phyloP scores from a whole-genome alignment of 2,113 vertebrate species.

The Noturus placidus region DNA sequence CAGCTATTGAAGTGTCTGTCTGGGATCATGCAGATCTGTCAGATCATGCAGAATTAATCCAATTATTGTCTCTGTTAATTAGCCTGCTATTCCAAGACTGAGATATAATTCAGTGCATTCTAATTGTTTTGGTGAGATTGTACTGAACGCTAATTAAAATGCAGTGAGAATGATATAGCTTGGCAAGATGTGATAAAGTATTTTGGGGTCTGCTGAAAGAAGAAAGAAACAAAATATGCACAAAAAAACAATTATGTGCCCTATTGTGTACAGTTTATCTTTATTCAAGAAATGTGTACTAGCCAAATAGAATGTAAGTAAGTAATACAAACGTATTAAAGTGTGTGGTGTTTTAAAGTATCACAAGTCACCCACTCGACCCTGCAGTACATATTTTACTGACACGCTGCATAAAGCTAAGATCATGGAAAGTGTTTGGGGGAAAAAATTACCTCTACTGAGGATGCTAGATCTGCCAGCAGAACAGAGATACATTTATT shows the following conservation, averaged over 20 bases:
- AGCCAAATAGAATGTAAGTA: neutral
- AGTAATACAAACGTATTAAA: neutral
- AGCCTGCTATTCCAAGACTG: constrained; percentile 51
- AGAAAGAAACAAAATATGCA: neutral
- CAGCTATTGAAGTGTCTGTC: constrained; percentile 35
- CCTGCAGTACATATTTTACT: neutral
- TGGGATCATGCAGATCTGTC: constrained; percentile 39
- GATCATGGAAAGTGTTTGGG: neutral
- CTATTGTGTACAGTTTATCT: neutral
- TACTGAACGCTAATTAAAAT: constrained; percentile 56
- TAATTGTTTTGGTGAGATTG: constrained; percentile 51
- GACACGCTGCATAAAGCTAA: neutral
- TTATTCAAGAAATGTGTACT: neutral
- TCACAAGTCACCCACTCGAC: neutral
- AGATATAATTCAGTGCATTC: constrained; percentile 52
- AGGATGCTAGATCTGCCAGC: neutral
- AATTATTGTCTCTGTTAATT: constrained; percentile 55
- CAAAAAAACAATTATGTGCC: neutral
- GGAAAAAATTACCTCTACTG: neutral
- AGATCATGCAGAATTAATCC: constrained; percentile 53
- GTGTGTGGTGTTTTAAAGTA: neutral
- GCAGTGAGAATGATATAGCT: constrained; percentile 50
- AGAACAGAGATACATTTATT: neutral
- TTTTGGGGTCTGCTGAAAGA: constrained; percentile 22
- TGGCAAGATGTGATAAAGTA: constrained; percentile 45